Evolutionary conservation across 2,113 vertebrate species (phyloP).

Genomic region (Tilapia sparmanii): DNA sequence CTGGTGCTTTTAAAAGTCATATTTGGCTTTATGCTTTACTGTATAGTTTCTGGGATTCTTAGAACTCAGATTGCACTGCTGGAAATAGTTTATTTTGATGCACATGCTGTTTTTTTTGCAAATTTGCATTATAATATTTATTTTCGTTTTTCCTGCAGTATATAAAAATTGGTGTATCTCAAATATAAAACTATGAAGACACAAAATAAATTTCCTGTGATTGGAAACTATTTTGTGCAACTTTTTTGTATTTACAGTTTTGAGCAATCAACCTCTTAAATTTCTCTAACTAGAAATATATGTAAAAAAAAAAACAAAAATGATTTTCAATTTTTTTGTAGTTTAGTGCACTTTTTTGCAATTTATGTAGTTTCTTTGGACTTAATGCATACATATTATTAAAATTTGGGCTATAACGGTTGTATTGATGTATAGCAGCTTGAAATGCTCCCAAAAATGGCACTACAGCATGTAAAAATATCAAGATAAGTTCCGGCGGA

Average conservation of each 20-base stretch:
- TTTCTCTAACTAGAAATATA: neutral
- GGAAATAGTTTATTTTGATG: neutral
- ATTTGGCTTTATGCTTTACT: accelerated
- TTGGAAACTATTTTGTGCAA: neutral
- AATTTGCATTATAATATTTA: neutral
- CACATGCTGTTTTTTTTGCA: accelerated
- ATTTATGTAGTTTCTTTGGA: accelerated
- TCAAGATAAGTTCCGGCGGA: no score
- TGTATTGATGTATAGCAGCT: no score
- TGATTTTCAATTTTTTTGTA: accelerated
- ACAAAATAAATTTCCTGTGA: neutral
- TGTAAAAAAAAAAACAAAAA: neutral
- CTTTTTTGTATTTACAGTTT: neutral
- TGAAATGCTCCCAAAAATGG: no score
- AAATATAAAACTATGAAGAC: neutral
- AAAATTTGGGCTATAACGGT: no score
- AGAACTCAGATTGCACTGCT: neutral
- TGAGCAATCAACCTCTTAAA: accelerated
- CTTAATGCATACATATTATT: no score
- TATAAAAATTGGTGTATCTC: neutral
- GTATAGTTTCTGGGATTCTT: accelerated
- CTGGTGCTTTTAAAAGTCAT: neutral
- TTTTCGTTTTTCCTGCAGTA: accelerated
- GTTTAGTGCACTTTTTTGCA: no score
- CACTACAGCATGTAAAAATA: no score